A percentile compares a stretch with the other conserved stretches of the same genome.
phyloP scores from a whole-genome alignment of 2,797 vertebrate species.

The Sebastes oblongus region DNA sequence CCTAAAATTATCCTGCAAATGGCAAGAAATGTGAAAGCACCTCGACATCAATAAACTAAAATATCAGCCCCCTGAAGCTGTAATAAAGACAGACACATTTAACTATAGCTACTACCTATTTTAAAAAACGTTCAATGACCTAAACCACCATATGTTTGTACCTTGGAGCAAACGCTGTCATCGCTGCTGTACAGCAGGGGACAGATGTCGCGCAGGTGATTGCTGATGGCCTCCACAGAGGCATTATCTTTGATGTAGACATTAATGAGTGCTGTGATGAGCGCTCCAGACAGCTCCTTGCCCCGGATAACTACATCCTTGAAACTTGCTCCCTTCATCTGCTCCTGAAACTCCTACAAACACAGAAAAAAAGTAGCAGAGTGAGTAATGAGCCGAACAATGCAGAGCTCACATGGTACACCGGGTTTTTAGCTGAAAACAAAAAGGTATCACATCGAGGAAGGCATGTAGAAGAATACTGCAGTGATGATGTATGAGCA shows the following conservation, averaged over 20 bases:
- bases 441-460: background rate
- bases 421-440: background rate
- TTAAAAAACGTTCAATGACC: background rate
- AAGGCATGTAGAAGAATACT: background rate
- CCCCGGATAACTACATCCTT: slow-evolving; percentile 94
- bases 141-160: slow-evolving; percentile 41
- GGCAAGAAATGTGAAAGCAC: slow-evolving; percentile 2
- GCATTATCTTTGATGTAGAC: slow-evolving; percentile 97
- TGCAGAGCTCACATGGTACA: background rate
- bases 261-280: slow-evolving; percentile 95
- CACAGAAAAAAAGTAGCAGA: background rate
- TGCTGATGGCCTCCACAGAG: slow-evolving; percentile 93
- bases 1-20: slow-evolving; percentile 7
- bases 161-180: slow-evolving; percentile 97
- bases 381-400: background rate
- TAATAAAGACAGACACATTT: background rate
- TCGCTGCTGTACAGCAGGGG: slow-evolving; percentile 95
- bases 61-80: background rate
- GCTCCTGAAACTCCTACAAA: slow-evolving; percentile 93
- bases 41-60: background rate
- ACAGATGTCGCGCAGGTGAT: slow-evolving; percentile 92
- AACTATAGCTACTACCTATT: background rate
- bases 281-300: slow-evolving; percentile 91
- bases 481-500: background rate
- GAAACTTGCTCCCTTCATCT: slow-evolving; percentile 91